Conservation (phyloP, 2,113 vertebrate genomes). For the Callospermophilus lateralis region DNA sequence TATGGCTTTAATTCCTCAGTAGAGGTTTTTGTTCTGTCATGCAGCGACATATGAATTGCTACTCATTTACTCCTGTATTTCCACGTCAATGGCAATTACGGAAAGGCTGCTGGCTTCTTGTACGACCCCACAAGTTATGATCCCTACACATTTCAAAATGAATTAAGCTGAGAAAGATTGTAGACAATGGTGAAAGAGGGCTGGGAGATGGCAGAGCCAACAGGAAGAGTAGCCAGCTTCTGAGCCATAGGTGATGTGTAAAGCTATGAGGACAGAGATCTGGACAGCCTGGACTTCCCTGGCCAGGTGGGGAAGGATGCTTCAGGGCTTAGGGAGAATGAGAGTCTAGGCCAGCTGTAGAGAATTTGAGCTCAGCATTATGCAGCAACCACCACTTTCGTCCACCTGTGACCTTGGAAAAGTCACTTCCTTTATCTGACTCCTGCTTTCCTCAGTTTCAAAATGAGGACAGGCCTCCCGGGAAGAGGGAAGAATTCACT, state of each 20-base stretch:
- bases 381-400: rapidly evolving
- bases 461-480: neutral
- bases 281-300: neutral
- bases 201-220: neutral
- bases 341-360: neutral
- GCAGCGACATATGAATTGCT: conserved; percentile 85
- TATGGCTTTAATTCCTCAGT: conserved; percentile 88
- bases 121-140: conserved; percentile 50
- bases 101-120: conserved; percentile 79
- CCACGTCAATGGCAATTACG: conserved; percentile 83
- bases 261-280: neutral
- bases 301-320: neutral
- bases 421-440: neutral
- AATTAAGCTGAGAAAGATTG: neutral
- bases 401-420: neutral
- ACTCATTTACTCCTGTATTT: conserved; percentile 87
- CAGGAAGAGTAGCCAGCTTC: neutral
- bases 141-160: conserved; percentile 7
- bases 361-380: neutral
- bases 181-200: neutral
- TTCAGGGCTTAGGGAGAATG: rapidly evolving
- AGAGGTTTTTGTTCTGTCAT: conserved; percentile 87
- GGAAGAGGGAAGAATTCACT: neutral
- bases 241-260: neutral
- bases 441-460: neutral